Conservation (phyloP, 2,797 vertebrate species). For the Rallus crepitans region DNA sequence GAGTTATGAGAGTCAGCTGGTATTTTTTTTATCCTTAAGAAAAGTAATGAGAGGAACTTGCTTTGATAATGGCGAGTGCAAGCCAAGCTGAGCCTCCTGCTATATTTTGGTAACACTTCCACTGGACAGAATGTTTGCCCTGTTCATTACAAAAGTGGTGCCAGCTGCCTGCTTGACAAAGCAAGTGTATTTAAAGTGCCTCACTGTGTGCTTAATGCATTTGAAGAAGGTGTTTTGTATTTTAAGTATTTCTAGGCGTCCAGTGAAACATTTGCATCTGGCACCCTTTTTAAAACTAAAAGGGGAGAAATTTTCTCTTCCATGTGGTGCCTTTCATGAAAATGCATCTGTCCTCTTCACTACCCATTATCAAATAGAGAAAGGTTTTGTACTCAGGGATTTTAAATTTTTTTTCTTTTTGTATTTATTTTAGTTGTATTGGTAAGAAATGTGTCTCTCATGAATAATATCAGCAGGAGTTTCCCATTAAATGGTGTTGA, state of each 20-base stretch:
- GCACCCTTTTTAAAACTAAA: slow-evolving; percentile 72
- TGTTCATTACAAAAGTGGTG: slow-evolving; percentile 53
- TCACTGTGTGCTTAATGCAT: slow-evolving; percentile 70
- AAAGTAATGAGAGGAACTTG: slow-evolving; percentile 21
- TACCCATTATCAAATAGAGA: slow-evolving; percentile 51
- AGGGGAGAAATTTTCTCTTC: slow-evolving; percentile 61
- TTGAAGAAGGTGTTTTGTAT: slow-evolving; percentile 74
- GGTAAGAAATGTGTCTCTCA: slow-evolving; percentile 53
- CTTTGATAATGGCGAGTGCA: slow-evolving; percentile 32
- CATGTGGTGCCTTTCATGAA: slow-evolving; percentile 73
- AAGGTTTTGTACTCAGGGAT: slow-evolving; percentile 57
- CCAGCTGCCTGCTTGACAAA: slow-evolving; percentile 76
- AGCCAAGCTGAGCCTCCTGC: slow-evolving; percentile 36
- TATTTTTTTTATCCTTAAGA: slow-evolving; percentile 4
- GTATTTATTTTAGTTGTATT: slow-evolving; percentile 63
- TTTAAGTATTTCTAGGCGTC: slow-evolving; percentile 71
- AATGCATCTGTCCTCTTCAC: slow-evolving; percentile 70
- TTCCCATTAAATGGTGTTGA: slow-evolving; percentile 60
- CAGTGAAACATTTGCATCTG: slow-evolving; percentile 76
- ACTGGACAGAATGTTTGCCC: slow-evolving; percentile 48
- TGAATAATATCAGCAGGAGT: slow-evolving; percentile 57
- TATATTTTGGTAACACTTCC: slow-evolving; percentile 60
- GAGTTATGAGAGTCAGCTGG: background rate
- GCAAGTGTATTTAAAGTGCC: slow-evolving; percentile 58
- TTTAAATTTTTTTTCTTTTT: background rate